Percentiles rank a stretch among this genome's conserved stretches.
phyloP scores from a whole-genome alignment of 92 coral and sea anemone genomes.

The Parazoanthus atlanticus region DNA sequence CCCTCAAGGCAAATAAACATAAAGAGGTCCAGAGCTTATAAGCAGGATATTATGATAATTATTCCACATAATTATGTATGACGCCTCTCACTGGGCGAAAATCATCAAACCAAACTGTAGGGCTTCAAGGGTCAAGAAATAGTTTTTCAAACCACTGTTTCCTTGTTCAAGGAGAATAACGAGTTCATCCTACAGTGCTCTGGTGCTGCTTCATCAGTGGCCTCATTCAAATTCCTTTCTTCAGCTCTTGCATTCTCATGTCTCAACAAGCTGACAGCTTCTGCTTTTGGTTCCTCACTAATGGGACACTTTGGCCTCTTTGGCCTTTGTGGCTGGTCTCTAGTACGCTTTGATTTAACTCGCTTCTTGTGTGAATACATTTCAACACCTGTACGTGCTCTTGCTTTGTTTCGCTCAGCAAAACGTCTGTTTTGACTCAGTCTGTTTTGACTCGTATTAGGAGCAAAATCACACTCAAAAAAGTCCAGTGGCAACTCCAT shows the following conservation, averaged over 20 bases:
- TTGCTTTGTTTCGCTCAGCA: neutral
- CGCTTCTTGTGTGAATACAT: neutral
- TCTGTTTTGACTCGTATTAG: slow-evolving; percentile 14
- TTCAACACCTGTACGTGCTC: neutral
- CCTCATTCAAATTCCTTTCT: neutral
- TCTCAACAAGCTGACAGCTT: slow-evolving; percentile 20
- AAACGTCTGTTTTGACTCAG: slow-evolving; percentile 9
- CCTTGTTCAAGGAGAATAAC: slow-evolving; percentile 22
- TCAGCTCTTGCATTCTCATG: neutral
- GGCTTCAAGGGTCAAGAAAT: neutral
- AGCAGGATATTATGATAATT: too few species aligned
- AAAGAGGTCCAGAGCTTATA: too few species aligned
- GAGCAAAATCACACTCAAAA: slow-evolving; percentile 29
- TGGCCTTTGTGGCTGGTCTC: slow-evolving; percentile 16
- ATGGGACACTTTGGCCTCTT: slow-evolving; percentile 23
- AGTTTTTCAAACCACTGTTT: slow-evolving; percentile 28
- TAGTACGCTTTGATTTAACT: slow-evolving; percentile 8
- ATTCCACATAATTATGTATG: too few species aligned
- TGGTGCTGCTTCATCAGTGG: neutral
- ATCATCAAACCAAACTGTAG: neutral
- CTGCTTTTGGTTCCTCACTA: slow-evolving; percentile 15
- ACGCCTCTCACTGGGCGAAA: neutral
- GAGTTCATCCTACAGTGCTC: neutral
- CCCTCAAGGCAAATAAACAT: too few species aligned
- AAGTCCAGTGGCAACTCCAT: slow-evolving; percentile 29